Percentiles rank a stretch among this genome's conserved stretches.
Conservation (phyloP, 2,797 vertebrate genomes). For the Hemitrygon akajei region DNA sequence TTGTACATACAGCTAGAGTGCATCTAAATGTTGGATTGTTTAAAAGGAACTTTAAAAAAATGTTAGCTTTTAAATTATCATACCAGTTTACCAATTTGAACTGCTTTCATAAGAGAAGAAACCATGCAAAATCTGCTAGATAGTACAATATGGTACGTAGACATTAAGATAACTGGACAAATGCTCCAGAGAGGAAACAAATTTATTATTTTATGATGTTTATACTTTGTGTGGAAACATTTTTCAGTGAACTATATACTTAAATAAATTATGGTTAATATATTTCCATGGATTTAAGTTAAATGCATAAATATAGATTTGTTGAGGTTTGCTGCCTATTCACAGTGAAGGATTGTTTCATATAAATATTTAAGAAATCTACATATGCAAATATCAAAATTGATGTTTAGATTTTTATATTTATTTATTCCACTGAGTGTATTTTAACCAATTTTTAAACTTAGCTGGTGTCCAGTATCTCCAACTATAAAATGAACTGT, state of each 20-base stretch:
- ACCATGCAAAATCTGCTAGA: background rate
- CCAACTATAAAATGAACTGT: background rate
- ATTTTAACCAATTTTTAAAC: background rate
- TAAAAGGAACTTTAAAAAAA: background rate
- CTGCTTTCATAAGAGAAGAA: background rate
- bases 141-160: background rate
- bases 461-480: background rate
- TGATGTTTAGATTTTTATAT: background rate
- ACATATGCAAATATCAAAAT: background rate
- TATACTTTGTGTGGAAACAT: background rate
- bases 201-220: background rate
- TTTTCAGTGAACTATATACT: background rate
- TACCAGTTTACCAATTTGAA: background rate
- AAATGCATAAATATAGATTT: background rate
- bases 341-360: background rate
- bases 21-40: background rate
- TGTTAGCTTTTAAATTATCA: background rate
- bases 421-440: background rate
- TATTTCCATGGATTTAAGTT: background rate
- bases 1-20: background rate
- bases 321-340: background rate
- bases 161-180: background rate
- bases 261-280: background rate
- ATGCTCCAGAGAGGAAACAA: background rate
- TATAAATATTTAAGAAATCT: background rate